Conservation (phyloP, 2,888 invertebrate species). For the Nomada ferruginata region DNA sequence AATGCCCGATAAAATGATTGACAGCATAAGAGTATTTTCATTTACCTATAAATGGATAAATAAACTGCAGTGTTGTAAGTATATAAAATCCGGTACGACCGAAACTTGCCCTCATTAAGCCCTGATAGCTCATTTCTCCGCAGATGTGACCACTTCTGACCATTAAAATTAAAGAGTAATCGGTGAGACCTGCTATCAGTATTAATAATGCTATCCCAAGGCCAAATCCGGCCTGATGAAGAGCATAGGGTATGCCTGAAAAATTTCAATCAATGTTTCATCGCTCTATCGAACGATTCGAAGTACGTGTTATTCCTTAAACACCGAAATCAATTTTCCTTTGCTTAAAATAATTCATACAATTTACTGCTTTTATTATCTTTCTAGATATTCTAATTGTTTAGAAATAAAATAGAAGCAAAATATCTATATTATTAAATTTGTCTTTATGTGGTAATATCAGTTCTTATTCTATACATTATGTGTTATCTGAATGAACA, state of each 20-base stretch:
- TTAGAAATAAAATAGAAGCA: not conserved
- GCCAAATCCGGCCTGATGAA: conserved; percentile 92
- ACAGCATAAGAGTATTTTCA: conserved; percentile 24
- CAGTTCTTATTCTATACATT: not conserved
- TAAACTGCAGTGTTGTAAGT: conserved; percentile 90
- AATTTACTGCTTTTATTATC: not conserved
- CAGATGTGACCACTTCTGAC: conserved; percentile 90
- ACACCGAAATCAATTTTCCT: conserved; percentile 25
- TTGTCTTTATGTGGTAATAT: not conserved
- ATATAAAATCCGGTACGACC: conserved; percentile 91
- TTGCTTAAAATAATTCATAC: not conserved
- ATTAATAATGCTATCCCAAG: conserved; percentile 89
- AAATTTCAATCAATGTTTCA: conserved; percentile 9
- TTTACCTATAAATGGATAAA: conserved; percentile 93
- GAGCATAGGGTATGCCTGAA: conserved; percentile 91
- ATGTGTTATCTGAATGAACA: not conserved
- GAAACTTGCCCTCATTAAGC: conserved; percentile 92
- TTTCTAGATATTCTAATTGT: not conserved
- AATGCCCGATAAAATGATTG: too few species aligned
- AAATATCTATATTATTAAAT: not conserved
- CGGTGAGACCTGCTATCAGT: conserved; percentile 90
- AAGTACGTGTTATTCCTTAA: conserved; percentile 1
- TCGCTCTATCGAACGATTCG: not conserved
- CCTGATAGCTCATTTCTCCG: conserved; percentile 91
- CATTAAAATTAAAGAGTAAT: conserved; percentile 92